phyloP scores from a whole-genome alignment of 2,113 vertebrate genomes.

The Sula dactylatra region DNA sequence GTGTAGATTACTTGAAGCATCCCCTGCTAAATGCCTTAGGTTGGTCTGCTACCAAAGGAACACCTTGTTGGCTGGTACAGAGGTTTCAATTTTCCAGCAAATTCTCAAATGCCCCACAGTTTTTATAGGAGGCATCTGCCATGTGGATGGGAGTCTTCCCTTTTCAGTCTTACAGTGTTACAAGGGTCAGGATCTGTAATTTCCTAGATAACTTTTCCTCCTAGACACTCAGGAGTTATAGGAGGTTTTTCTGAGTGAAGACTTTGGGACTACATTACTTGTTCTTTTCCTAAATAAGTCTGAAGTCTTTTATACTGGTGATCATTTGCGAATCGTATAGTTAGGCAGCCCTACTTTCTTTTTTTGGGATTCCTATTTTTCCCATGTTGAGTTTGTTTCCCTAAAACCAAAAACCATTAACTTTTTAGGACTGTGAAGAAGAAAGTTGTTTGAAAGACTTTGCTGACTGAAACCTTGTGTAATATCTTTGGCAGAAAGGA shows the following conservation, averaged over 20 bases:
- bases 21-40: not conserved
- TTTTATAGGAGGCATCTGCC: not conserved
- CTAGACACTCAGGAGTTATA: not conserved
- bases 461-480: not conserved
- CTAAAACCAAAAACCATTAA: not conserved
- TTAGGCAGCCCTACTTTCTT: not conserved
- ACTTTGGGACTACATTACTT: not conserved
- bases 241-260: not conserved
- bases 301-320: not conserved
- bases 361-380: not conserved
- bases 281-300: not conserved
- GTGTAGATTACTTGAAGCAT: not conserved
- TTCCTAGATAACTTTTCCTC: not conserved
- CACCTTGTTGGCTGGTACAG: not conserved
- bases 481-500: conserved; percentile 9
- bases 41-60: not conserved
- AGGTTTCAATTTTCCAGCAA: not conserved
- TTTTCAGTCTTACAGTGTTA: not conserved
- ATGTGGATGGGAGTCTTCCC: not conserved
- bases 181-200: not conserved
- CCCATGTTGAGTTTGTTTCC: not conserved
- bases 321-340: fast-evolving
- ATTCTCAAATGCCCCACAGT: not conserved
- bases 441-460: conserved; percentile 3
- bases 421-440: not conserved